A percentile compares a stretch with the other conserved stretches of the same genome.
Conservation (phyloP, 2,113 vertebrate species). For the Mystacornis crossleyi region DNA sequence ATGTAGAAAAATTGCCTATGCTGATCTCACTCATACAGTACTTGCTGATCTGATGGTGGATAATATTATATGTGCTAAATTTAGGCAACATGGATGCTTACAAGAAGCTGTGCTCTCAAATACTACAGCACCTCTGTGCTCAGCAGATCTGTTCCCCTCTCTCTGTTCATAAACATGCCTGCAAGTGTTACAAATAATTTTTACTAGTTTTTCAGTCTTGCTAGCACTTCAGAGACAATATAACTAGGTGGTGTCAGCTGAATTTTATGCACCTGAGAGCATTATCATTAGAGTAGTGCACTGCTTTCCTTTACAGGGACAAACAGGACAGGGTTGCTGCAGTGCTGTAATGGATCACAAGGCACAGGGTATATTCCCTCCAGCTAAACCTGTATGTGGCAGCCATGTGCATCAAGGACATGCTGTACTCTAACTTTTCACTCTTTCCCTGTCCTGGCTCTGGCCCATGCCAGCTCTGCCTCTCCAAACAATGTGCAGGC, state of each 20-base stretch:
- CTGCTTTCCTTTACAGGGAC: background rate
- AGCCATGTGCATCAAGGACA: background rate
- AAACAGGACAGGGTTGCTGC: background rate
- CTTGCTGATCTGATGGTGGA: background rate
- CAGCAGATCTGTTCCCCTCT: background rate
- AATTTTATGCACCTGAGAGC: slow-evolving; percentile 30
- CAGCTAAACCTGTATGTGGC: background rate
- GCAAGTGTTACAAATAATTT: background rate
- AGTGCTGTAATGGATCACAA: background rate
- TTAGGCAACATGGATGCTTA: background rate
- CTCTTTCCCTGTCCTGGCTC: background rate
- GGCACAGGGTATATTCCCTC: background rate
- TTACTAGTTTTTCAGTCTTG: slow-evolving; percentile 4
- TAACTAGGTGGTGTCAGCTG: background rate
- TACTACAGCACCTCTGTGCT: background rate
- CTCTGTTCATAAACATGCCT: background rate
- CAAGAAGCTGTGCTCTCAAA: background rate
- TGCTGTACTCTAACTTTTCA: background rate
- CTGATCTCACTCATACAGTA: background rate
- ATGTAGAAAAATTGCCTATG: background rate
- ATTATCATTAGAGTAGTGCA: background rate
- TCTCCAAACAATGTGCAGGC: background rate
- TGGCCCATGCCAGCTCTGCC: background rate
- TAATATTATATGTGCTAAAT: background rate
- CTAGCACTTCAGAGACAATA: background rate